These are phyloP conservation scores for Linepithema humile DNA, from an alignment of 1,140 invertebrate genomes.

Conservation along the genomic window DNA sequence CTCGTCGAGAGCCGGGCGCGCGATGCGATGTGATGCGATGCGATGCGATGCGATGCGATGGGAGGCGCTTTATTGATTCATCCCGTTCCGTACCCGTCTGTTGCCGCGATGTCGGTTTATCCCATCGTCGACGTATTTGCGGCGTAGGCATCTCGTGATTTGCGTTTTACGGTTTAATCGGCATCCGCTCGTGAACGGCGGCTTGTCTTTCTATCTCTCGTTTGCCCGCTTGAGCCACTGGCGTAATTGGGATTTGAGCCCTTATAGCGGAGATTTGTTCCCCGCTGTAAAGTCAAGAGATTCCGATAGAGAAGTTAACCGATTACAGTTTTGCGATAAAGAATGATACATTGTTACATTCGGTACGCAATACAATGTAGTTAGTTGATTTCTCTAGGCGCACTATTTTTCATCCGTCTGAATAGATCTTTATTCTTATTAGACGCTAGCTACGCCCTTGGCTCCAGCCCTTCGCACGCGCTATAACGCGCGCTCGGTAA, in stretches of 20 bases:
- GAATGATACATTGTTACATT: too few relatives aligned
- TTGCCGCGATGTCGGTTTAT: constrained; percentile 66
- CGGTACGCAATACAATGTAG: too few relatives aligned
- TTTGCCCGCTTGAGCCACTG: neutral
- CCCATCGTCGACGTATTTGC: constrained; percentile 66
- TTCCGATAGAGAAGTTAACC: neutral
- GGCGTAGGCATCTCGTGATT: constrained; percentile 64
- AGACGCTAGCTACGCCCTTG: constrained; percentile 30
- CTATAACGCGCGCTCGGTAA: constrained; percentile 36
- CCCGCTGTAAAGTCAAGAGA: neutral
- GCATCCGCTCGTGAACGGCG: constrained; percentile 23
- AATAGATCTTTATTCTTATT: neutral
- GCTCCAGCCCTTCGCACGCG: constrained; percentile 33
- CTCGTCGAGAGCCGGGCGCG: constrained; percentile 28
- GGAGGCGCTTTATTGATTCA: constrained; percentile 67
- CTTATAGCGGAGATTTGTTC: too few relatives aligned
- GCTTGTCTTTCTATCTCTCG: constrained; percentile 7
- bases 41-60: constrained; percentile 46
- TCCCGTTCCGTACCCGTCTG: constrained; percentile 53
- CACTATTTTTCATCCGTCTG: neutral
- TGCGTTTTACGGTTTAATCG: constrained; percentile 68
- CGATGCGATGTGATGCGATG: constrained; percentile 19
- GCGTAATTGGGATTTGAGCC: constrained; percentile 10
- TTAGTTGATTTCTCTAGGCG: neutral
- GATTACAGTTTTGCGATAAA: too few relatives aligned